Evolutionary conservation across 2,888 invertebrate species (phyloP).

Genomic region (Mechanitis mazaeus): DNA sequence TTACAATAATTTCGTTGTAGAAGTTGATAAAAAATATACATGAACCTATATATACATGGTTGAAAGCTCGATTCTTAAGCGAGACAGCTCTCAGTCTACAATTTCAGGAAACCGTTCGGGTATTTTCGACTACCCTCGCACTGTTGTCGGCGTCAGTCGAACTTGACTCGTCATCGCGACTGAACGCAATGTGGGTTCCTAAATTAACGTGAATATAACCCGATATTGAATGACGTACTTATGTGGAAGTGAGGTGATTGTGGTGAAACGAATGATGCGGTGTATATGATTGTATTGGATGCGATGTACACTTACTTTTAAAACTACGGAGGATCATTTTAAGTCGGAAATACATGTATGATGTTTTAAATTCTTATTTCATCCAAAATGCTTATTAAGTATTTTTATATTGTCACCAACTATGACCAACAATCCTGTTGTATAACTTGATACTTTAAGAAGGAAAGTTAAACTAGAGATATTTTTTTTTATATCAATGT

Average conservation of each 20-base stretch:
- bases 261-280: neutral
- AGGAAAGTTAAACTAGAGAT: no score
- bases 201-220: neutral
- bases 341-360: neutral
- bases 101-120: conserved; percentile 18
- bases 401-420: no score
- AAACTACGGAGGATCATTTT: neutral
- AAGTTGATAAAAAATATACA: no score
- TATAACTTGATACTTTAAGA: no score
- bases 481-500: no score
- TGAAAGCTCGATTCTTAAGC: neutral
- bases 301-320: neutral
- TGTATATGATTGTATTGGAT: neutral
- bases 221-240: conserved; percentile 7
- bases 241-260: conserved; percentile 1
- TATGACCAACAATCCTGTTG: no score
- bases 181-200: neutral
- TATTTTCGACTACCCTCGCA: conserved; percentile 16
- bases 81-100: conserved; percentile 10
- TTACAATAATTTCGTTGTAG: no score
- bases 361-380: neutral
- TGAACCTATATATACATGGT: no score
- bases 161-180: conserved; percentile 6
- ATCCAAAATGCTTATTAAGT: no score
- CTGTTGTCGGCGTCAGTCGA: conserved; percentile 15